Evolutionary conservation across 2,797 vertebrate species (phyloP).

Genomic region (Cryptoblepharus egeriae): DNA sequence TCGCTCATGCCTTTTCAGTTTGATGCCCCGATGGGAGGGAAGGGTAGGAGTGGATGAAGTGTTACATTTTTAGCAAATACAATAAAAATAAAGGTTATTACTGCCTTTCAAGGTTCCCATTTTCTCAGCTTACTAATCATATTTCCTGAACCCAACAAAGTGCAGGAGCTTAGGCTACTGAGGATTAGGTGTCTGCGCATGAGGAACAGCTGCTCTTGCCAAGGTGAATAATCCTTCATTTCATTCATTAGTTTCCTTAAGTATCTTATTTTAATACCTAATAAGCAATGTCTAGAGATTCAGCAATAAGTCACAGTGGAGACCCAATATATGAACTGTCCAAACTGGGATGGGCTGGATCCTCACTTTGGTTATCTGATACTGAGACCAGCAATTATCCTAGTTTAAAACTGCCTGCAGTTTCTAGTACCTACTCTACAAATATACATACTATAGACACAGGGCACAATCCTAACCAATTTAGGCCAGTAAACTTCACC

Average conservation of each 20-base stretch:
- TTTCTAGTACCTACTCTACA: neutral
- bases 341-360: neutral
- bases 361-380: too few species aligned
- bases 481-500: too few species aligned
- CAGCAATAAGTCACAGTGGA: neutral
- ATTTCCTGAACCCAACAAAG: neutral
- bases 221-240: slow-evolving; percentile 26
- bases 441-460: neutral
- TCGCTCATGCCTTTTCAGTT: too few species aligned
- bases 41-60: too few species aligned
- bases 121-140: neutral
- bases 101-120: neutral
- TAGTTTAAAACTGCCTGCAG: neutral
- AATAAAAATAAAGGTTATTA: too few species aligned
- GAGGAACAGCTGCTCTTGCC: slow-evolving; percentile 7
- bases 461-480: too few species aligned
- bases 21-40: too few species aligned
- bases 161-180: neutral
- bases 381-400: neutral
- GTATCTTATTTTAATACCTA: slow-evolving; percentile 8
- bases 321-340: neutral
- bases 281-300: neutral
- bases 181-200: slow-evolving; percentile 1
- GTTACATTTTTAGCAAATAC: too few species aligned
- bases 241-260: slow-evolving; percentile 9